Evolutionary conservation across 1,140 invertebrate species (phyloP), one percentile per base, ranked within the genome.

Genomic region (Zaprionus ghesquierei): DNA sequence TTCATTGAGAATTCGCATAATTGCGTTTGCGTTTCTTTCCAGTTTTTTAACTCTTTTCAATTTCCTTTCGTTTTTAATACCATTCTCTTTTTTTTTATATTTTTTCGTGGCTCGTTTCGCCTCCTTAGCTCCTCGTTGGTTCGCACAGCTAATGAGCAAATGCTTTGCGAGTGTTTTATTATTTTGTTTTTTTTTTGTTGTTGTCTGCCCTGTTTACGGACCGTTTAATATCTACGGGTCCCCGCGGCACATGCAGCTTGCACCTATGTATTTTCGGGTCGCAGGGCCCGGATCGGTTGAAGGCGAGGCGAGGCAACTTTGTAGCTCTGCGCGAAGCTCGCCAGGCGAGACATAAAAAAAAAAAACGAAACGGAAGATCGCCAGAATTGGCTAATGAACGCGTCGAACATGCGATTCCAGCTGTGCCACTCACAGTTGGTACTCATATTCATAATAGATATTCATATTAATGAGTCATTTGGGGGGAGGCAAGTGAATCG

Each of bases 1-100:
- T 84, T 74, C 63, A 80, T 84, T 84, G 70, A 65, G 77, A 68
- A 85, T 80, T 80, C 81, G 78, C 80, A 82, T 84, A 84, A 85
- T 80, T 80, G 73, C 60, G 56, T 70, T n/a, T 65, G 64, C 60
- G 51, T 70, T 71, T 44, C 33, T 29, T 62, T 64, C 56, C 35
- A 9, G 56, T 23, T 53, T 55, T 41, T 44, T 44, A 46, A 3
- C 41, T 29, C 5, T 53, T 68, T 63, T 13, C 10, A 44, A 31
- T 55, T 61, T 23, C 25, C 69, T 44, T 46, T 60, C 31, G 5
- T 66, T 77, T 65, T 56, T 77, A 33, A 3, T 50, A 22, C n/a
- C 35, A 41, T 35, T 31, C 4, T 59, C 63, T 53, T 12, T 25
- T n/a, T 59, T n/a, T n/a, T n/a, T n/a, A n/a, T n/a, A n/a, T n/a